Conservation (phyloP, 2,113 vertebrate genomes). For the Dicaeum eximium region DNA sequence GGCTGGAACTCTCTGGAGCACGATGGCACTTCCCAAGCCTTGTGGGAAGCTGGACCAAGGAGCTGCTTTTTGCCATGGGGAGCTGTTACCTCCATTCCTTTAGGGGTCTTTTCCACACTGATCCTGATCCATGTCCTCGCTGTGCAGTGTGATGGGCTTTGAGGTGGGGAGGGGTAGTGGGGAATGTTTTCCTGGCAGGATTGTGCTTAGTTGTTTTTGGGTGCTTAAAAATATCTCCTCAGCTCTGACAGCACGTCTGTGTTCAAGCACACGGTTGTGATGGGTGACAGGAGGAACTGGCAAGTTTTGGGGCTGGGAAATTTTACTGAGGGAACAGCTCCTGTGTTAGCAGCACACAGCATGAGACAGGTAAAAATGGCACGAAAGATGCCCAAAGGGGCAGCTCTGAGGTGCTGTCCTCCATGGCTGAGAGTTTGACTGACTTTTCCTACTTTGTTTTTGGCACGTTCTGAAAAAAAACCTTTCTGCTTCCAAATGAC, state of each 20-base stretch:
- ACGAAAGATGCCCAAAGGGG: neutral
- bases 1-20: neutral
- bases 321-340: neutral
- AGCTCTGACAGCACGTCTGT: neutral
- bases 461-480: neutral
- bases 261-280: neutral
- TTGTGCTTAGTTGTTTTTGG: neutral
- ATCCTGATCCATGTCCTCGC: accelerated
- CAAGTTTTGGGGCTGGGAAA: neutral
- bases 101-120: neutral
- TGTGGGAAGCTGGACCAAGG: neutral
- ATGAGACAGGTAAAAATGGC: neutral
- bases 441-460: neutral
- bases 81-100: neutral
- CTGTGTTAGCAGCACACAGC: neutral
- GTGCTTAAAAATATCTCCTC: conserved; percentile 11
- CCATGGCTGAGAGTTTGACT: neutral
- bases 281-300: neutral
- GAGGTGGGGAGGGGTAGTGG: neutral
- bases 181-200: neutral
- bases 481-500: neutral
- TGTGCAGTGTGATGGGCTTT: neutral
- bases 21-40: neutral
- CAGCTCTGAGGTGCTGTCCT: neutral
- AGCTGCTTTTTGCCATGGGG: neutral